phyloP scores from a whole-genome alignment of 2,797 vertebrate genomes.

The Gobionotothen gibberifrons region DNA sequence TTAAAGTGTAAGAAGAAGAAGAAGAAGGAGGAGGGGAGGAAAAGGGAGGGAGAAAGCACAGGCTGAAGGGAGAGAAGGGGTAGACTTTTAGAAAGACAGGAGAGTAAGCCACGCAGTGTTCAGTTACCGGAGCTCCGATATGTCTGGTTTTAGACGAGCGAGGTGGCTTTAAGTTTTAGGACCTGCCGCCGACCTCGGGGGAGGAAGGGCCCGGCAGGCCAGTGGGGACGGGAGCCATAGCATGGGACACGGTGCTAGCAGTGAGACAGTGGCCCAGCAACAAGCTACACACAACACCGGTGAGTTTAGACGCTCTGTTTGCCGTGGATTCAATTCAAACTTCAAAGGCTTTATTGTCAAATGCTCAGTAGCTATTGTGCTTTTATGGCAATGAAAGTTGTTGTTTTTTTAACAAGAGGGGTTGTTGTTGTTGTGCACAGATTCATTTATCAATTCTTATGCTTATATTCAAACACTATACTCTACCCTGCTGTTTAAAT shows the following conservation, averaged over 20 bases:
- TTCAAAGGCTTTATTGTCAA: no score
- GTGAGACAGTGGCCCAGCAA: slow-evolving; percentile 75
- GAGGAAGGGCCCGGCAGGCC: slow-evolving; percentile 69
- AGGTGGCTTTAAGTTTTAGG: slow-evolving; percentile 55
- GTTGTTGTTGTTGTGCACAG: not conserved
- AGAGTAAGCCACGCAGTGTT: slow-evolving; percentile 54
- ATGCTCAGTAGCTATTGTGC: no score
- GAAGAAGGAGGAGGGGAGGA: slow-evolving; percentile 44
- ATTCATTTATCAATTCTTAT: no score
- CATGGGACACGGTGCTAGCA: slow-evolving; percentile 83
- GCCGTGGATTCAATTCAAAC: no score
- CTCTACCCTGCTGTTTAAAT: no score
- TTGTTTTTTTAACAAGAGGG: not conserved
- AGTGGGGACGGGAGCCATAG: slow-evolving; percentile 63
- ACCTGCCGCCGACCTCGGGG: slow-evolving; percentile 70
- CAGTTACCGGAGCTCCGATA: slow-evolving; percentile 57
- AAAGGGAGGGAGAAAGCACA: slow-evolving; percentile 63
- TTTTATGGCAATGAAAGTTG: not conserved
- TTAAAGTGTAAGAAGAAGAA: slow-evolving; percentile 44
- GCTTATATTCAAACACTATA: not conserved
- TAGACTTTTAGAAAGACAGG: slow-evolving; percentile 40
- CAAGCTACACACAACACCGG: slow-evolving; percentile 68
- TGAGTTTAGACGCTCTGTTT: slow-evolving; percentile 61
- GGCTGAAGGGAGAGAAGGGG: slow-evolving; percentile 56
- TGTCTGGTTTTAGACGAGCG: slow-evolving; percentile 36